Evolutionary conservation across 1,140 invertebrate genomes (phyloP).

Genomic region (Idris sp.): DNA sequence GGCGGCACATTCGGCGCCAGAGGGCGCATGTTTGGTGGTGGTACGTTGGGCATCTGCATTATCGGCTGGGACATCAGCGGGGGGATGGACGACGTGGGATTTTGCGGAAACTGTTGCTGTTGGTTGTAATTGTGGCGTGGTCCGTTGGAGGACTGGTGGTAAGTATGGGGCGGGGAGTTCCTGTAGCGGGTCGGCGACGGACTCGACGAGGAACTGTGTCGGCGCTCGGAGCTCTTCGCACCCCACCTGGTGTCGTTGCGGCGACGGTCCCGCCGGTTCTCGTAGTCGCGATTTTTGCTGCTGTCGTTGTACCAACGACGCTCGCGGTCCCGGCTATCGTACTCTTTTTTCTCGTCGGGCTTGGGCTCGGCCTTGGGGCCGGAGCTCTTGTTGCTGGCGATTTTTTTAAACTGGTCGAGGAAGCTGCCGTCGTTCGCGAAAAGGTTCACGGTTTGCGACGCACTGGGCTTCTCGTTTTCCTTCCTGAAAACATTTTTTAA

Average conservation of each 20-base stretch:
- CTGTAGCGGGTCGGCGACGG: conserved; percentile 69
- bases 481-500: conserved; percentile 75
- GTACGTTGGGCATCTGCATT: conserved; percentile 69
- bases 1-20: conserved; percentile 65
- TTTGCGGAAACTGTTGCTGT: conserved; percentile 61
- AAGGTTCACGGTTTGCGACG: conserved; percentile 78
- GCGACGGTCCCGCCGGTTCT: conserved; percentile 69
- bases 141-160: conserved; percentile 65
- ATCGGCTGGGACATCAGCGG: conserved; percentile 70
- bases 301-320: conserved; percentile 70
- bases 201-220: conserved; percentile 72
- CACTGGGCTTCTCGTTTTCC: conserved; percentile 69
- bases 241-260: conserved; percentile 70
- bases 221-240: conserved; percentile 64
- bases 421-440: conserved; percentile 91
- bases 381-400: conserved; percentile 76
- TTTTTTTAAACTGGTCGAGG: conserved; percentile 86
- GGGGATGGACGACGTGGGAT: conserved; percentile 65
- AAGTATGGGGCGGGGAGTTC: conserved; percentile 64
- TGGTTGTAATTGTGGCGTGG: conserved; percentile 65
- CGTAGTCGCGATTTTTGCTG: conserved; percentile 67
- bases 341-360: conserved; percentile 67
- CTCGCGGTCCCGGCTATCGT: conserved; percentile 71
- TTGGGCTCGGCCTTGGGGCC: conserved; percentile 57
- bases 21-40: conserved; percentile 68